Conservation (phyloP, 2,888 invertebrate species). For the Drepanosiphum platanoidis region DNA sequence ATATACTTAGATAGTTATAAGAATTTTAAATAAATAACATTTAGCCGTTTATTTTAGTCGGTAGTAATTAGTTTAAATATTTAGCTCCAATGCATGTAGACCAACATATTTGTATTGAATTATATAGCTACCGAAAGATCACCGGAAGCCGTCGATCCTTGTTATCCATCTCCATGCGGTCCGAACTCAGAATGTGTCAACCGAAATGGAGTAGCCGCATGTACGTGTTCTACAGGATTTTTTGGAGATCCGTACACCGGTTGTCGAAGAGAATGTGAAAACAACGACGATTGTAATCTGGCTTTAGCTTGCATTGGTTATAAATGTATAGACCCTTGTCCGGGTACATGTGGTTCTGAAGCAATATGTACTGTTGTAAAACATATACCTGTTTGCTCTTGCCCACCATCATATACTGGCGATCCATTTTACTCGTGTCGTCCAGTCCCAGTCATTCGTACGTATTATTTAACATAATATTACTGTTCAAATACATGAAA, state of each 20-base stretch:
- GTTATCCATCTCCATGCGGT: slow-evolving; percentile 85
- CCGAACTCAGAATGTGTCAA: slow-evolving; percentile 86
- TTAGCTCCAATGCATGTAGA: slow-evolving; percentile 18
- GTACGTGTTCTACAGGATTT: slow-evolving; percentile 80
- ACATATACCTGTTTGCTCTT: slow-evolving; percentile 82
- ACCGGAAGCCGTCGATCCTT: slow-evolving; percentile 76
- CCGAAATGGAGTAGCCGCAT: slow-evolving; percentile 85
- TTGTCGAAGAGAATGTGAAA: slow-evolving; percentile 82
- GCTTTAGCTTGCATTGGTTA: slow-evolving; percentile 81
- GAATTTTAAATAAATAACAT: background rate
- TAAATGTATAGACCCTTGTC: slow-evolving; percentile 87
- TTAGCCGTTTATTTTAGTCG: background rate
- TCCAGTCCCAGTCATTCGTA: slow-evolving; percentile 69
- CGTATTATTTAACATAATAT: slow-evolving; percentile 61
- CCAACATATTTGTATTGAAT: slow-evolving; percentile 62
- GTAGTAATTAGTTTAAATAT: no score
- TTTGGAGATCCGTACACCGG: slow-evolving; percentile 85
- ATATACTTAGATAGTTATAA: slow-evolving; percentile 3
- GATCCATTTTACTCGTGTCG: slow-evolving; percentile 83
- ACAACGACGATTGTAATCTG: slow-evolving; percentile 79
- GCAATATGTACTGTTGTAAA: slow-evolving; percentile 82
- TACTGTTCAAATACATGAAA: background rate
- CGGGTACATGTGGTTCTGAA: slow-evolving; percentile 82
- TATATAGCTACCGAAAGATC: slow-evolving; percentile 73
- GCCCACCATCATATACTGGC: slow-evolving; percentile 79